Evolutionary conservation across 2,113 vertebrate species (phyloP).

Genomic region (Heliornis fulica): DNA sequence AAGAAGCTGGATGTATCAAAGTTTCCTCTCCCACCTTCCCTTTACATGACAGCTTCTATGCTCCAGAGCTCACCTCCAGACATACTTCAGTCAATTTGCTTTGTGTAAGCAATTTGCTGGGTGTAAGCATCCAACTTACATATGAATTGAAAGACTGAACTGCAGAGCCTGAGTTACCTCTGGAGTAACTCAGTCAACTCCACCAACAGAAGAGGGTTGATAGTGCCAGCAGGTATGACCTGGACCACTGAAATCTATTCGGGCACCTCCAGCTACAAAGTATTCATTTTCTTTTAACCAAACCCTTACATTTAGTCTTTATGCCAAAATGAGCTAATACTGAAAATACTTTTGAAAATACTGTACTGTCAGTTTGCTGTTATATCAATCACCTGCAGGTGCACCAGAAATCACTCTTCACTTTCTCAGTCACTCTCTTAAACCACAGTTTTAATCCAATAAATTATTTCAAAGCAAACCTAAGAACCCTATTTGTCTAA

Average conservation of each 20-base stretch:
- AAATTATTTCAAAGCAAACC: not conserved
- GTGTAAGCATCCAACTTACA: not conserved
- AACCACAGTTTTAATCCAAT: not conserved
- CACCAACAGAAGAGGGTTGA: not conserved
- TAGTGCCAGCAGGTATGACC: not conserved
- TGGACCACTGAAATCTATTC: not conserved
- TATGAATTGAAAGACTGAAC: not conserved
- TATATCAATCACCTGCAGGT: not conserved
- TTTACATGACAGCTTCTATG: not conserved
- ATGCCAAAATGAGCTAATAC: not conserved
- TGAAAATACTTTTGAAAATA: not conserved
- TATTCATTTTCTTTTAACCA: not conserved
- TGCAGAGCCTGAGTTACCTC: not conserved
- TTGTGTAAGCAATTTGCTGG: too few relatives aligned
- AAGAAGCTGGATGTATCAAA: fast-evolving
- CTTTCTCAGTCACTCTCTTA: not conserved
- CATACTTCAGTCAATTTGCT: not conserved
- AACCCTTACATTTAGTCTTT: not conserved
- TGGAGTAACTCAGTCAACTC: not conserved
- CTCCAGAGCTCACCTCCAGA: not conserved
- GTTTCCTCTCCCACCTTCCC: not conserved
- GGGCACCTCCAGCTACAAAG: not conserved
- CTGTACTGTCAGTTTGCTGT: not conserved
- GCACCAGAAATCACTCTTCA: not conserved
- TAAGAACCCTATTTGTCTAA: not conserved